Conservation (phyloP, 2,888 invertebrate genomes). For the Yponomeuta malinellus region DNA sequence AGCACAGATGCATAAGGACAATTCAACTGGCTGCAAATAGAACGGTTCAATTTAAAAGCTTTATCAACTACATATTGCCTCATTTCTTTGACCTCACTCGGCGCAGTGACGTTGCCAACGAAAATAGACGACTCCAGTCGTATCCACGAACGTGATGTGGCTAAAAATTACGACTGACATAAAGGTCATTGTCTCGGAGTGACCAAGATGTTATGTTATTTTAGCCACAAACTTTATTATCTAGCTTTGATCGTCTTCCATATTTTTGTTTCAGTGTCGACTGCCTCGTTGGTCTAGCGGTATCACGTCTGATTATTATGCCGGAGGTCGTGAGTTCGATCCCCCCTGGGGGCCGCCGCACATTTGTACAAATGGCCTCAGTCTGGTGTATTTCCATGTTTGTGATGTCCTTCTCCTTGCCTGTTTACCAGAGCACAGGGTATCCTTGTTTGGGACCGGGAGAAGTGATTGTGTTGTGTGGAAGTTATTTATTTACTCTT, state of each 20-base stretch:
- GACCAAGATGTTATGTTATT: conserved; percentile 19
- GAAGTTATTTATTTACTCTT: too few relatives aligned
- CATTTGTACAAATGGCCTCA: too few relatives aligned
- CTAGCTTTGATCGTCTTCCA: conserved; percentile 25
- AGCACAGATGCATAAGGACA: too few relatives aligned
- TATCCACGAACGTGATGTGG: conserved; percentile 33
- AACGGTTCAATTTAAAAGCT: conserved; percentile 4
- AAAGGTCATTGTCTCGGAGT: conserved; percentile 48
- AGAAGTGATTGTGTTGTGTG: too few relatives aligned
- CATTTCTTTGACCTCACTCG: conserved; percentile 50
- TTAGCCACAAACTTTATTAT: conserved; percentile 26
- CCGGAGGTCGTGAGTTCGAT: too few relatives aligned
- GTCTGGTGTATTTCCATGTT: too few relatives aligned
- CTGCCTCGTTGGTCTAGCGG: too few relatives aligned
- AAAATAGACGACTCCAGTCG: conserved; percentile 44
- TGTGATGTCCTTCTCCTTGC: too few relatives aligned
- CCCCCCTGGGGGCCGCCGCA: too few relatives aligned
- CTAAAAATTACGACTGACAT: conserved; percentile 42
- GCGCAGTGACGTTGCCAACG: conserved; percentile 36
- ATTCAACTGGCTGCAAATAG: neutral
- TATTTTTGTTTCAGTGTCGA: neutral
- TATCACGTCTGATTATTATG: too few relatives aligned
- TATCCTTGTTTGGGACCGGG: too few relatives aligned
- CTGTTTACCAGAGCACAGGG: too few relatives aligned
- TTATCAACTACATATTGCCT: conserved; percentile 21